Evolutionary conservation across 2,888 invertebrate genomes (phyloP).

Genomic region (Choreutis nemorana): DNA sequence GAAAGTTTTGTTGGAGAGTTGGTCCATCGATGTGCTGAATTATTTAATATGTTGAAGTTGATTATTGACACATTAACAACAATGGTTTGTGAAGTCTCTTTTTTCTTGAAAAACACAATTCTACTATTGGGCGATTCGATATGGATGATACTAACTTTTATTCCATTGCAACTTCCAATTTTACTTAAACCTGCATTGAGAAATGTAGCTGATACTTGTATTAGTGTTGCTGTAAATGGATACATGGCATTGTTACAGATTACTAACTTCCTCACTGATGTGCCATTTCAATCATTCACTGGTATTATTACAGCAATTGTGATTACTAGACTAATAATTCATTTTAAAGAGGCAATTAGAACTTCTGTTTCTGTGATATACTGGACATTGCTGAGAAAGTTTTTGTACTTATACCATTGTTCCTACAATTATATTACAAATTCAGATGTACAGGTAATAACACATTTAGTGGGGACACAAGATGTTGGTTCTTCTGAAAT

Average conservation of each 20-base stretch:
- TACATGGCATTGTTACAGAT: slow-evolving; percentile 41
- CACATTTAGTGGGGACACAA: slow-evolving; percentile 14
- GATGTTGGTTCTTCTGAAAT: slow-evolving; percentile 14
- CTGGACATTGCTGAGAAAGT: slow-evolving; percentile 39
- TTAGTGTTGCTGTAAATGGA: slow-evolving; percentile 23
- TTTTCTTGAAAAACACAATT: slow-evolving; percentile 27
- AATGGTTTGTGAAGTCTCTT: slow-evolving; percentile 28
- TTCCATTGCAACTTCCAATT: slow-evolving; percentile 45
- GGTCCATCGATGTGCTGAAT: too few relatives aligned
- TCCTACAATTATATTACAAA: slow-evolving; percentile 43
- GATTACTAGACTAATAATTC: slow-evolving; percentile 34
- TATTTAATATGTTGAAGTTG: too few relatives aligned
- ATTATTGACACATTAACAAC: too few relatives aligned
- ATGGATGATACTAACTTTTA: slow-evolving; percentile 47
- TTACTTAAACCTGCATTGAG: slow-evolving; percentile 24
- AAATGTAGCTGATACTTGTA: slow-evolving; percentile 20
- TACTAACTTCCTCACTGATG: slow-evolving; percentile 53
- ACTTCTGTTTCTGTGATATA: slow-evolving; percentile 25
- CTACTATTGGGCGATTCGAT: slow-evolving; percentile 41
- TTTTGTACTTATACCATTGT: slow-evolving; percentile 39
- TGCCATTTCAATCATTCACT: slow-evolving; percentile 51
- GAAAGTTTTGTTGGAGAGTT: slow-evolving; percentile 18
- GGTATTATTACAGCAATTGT: slow-evolving; percentile 44
- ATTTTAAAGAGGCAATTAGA: slow-evolving; percentile 34
- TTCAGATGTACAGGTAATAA: slow-evolving; percentile 42